Evolutionary conservation across 2,113 vertebrate genomes (phyloP).

Genomic region (Aramus guarauna): DNA sequence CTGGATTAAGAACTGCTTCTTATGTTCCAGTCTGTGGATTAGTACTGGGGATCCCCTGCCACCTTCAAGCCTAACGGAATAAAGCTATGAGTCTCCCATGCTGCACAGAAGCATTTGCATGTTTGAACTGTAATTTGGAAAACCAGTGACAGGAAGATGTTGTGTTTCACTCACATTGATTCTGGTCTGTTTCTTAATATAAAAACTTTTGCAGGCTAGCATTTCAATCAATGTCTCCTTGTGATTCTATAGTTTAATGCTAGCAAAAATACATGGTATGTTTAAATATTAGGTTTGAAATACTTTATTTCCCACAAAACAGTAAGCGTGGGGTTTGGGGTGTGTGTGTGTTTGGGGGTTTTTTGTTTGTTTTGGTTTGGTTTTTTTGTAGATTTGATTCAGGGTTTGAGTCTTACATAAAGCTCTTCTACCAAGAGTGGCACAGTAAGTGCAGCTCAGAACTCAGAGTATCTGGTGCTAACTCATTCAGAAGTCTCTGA

Average conservation of each 20-base stretch:
- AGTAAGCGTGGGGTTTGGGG: no score
- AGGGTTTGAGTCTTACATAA: neutral
- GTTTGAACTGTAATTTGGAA: neutral
- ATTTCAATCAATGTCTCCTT: neutral
- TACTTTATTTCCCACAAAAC: neutral
- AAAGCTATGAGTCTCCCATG: neutral
- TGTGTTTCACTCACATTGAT: neutral
- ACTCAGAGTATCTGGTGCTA: neutral
- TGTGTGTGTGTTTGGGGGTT: neutral
- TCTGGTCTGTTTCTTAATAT: neutral
- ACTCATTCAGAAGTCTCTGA: neutral
- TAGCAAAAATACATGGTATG: neutral
- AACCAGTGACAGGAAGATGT: neutral
- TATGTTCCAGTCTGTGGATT: conserved; percentile 8
- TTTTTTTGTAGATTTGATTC: neutral
- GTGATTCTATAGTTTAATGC: neutral
- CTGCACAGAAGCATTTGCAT: neutral
- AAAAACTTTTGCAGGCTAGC: neutral
- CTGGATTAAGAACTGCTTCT: conserved; percentile 21
- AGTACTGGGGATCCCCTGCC: neutral
- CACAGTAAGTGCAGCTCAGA: neutral
- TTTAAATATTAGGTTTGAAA: neutral
- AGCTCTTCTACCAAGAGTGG: neutral
- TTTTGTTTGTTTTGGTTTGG: no score
- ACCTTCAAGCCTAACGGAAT: neutral